Evolutionary conservation across 2,113 vertebrate genomes (phyloP), one percentile per base, ranked within the genome.

Genomic region (Scopus umbretta): DNA sequence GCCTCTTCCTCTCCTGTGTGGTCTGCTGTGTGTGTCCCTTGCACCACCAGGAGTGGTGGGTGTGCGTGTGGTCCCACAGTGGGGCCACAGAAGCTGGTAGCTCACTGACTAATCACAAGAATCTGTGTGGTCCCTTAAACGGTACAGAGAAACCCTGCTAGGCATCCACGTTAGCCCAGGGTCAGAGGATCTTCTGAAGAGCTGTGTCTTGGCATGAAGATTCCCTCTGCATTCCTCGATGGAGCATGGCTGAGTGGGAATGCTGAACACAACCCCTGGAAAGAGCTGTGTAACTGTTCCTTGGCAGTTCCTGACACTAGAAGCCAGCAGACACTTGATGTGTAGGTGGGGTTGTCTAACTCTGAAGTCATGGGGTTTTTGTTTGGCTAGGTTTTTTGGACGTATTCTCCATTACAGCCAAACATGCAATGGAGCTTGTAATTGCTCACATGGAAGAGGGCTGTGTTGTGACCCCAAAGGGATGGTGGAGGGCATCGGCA

Each of bases 31-130:
- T 22, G 45, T 8, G 13, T 61, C 71, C 68, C 71, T 56, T 16
- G 10, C 40, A 56, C 27, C 38, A 7, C 40, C 0, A 0, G 53
- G 40, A 67, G 63, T 0, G 1, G 30, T 22, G 80, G 18, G 43
- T 21, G 53, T 53, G 23, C 1, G 5, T 81, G 70, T 72, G 74
- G 74, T 80, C 62, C 68, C 62, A 8, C 43, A 27, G 78, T 1
- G 1, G 55, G n/a, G 45, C 42, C 34, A 5, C 25, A 23, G 75
- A 16, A 50, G 34, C 80, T 65, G n/a, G 22, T 50, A 56, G 40
- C 59, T 73, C 18, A 7, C 9, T n/a, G n/a, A n/a, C 36, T 73
- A 32, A 36, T 19, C 68, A 25, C 16, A 27, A 49, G 55, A 65
- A 40, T n/a, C 43, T 36, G 16, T 65, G 85, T 55, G 61, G 86